These are phyloP conservation scores for Lucilia cuprina DNA, from an alignment of 1,140 invertebrate genomes.

Conservation along the genomic window DNA sequence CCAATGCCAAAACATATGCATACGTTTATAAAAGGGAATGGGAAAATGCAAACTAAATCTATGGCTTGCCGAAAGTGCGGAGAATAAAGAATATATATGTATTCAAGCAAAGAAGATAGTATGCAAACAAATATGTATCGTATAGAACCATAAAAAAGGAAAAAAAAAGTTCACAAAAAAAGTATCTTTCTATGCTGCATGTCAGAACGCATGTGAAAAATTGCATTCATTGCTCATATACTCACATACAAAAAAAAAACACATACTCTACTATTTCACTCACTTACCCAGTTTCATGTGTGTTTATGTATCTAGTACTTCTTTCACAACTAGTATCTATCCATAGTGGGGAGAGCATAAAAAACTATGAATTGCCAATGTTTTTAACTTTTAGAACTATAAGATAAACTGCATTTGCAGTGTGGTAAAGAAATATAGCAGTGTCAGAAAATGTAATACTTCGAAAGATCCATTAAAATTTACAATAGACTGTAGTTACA, in stretches of 20 bases:
- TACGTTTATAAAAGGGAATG: not conserved
- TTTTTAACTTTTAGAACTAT: not conserved
- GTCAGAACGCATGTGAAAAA: conserved; percentile 31
- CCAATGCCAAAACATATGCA: conserved; percentile 7
- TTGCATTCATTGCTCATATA: not conserved
- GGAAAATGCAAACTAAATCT: not conserved
- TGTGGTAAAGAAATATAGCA: not conserved
- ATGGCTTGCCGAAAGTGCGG: not conserved
- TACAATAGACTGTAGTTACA: no score
- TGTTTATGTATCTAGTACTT: not conserved
- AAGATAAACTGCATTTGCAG: not conserved
- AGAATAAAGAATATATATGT: not conserved
- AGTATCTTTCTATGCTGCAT: not conserved
- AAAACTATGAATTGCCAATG: not conserved
- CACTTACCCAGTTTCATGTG: not conserved
- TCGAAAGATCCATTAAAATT: no score
- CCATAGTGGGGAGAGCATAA: not conserved
- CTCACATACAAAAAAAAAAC: not conserved
- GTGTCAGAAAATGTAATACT: not conserved
- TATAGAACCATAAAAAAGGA: not conserved
- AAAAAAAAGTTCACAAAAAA: not conserved
- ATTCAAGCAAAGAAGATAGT: not conserved
- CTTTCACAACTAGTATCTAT: not conserved
- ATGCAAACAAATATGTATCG: not conserved
- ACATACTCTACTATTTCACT: not conserved